phyloP scores from a whole-genome alignment of 2,888 invertebrate genomes.

The Dicycla oo region DNA sequence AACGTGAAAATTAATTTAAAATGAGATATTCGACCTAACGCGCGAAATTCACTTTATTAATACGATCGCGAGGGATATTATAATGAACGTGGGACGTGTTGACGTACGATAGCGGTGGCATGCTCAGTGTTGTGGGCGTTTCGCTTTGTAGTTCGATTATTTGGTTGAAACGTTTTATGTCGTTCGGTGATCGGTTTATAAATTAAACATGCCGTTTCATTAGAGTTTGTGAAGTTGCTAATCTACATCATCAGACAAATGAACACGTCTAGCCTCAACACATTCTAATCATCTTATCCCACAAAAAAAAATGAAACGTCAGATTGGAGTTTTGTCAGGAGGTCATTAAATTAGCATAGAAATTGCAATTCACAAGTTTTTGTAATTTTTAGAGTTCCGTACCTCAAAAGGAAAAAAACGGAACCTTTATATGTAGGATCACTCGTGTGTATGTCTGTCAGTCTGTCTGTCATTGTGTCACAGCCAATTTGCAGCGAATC shows the following conservation, averaged over 20 bases:
- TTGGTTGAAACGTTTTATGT: neutral
- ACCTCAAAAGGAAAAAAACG: no score
- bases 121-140: neutral
- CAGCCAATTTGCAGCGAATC: no score
- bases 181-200: no score
- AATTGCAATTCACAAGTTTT: neutral
- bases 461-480: no score
- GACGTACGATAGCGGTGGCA: constrained; percentile 26
- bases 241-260: neutral
- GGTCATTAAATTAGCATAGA: neutral
- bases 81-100: constrained; percentile 16
- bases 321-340: neutral
- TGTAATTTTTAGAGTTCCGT: neutral
- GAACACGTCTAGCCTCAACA: neutral
- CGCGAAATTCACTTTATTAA: constrained; percentile 48
- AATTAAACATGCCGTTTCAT: neutral
- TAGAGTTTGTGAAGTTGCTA: neutral
- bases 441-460: no score
- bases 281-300: neutral
- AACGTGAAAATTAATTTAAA: constrained; percentile 45
- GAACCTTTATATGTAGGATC: no score
- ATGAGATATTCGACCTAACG: constrained; percentile 28
- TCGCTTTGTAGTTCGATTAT: neutral
- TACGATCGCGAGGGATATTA: constrained; percentile 31
- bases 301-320: neutral